Percentiles rank a stretch among this genome's conserved stretches.
Evolutionary conservation across 2,888 invertebrate genomes (phyloP).

Genomic region (Drosophila anomalata): DNA sequence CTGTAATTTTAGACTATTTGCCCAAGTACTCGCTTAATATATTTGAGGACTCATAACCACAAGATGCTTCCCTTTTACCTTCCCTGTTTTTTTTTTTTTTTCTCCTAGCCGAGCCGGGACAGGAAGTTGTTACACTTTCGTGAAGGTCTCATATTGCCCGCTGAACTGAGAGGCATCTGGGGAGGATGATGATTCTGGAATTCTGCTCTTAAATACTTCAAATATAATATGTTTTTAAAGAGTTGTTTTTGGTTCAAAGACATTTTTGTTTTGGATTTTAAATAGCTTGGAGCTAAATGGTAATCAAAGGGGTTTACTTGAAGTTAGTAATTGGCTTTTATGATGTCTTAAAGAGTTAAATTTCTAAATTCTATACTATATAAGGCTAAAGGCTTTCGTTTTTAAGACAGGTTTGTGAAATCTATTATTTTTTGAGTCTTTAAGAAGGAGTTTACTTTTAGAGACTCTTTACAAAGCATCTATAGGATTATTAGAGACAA

Average conservation of each 20-base stretch:
- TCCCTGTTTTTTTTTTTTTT: not conserved
- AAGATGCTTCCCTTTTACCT: not conserved
- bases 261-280: not conserved
- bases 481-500: too few relatives aligned
- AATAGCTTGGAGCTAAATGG: not conserved
- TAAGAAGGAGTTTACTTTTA: too few relatives aligned
- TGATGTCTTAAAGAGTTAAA: not conserved
- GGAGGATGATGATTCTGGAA: too few relatives aligned
- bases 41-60: not conserved
- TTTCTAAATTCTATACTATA: too few relatives aligned
- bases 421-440: too few relatives aligned
- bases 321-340: not conserved
- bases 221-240: too few relatives aligned
- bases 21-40: not conserved
- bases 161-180: not conserved
- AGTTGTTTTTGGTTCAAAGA: not conserved
- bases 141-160: not conserved
- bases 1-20: not conserved
- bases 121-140: not conserved
- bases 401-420: not conserved
- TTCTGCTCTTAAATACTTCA: too few relatives aligned
- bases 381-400: not conserved
- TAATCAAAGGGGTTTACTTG: too few relatives aligned
- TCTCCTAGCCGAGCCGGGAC: not conserved
- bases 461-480: too few relatives aligned